These are phyloP conservation scores for Neodiprion pinetum DNA, from an alignment of 1,140 invertebrate species.

Conservation along the genomic window DNA sequence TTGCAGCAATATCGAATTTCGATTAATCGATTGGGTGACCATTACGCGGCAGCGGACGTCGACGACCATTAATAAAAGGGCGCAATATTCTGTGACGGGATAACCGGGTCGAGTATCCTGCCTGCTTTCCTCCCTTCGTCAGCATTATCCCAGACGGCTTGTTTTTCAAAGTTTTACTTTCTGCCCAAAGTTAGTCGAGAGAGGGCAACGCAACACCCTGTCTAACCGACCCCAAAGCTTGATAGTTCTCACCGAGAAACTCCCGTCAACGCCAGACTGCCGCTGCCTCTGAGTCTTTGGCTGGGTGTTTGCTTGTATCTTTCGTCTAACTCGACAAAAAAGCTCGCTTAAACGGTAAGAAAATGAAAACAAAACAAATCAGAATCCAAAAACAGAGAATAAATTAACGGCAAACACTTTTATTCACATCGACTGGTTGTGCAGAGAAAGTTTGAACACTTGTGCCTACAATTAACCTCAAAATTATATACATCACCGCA, in stretches of 20 bases:
- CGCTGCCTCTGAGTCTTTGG: too few species aligned
- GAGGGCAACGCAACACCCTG: too few species aligned
- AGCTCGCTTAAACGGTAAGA: too few species aligned
- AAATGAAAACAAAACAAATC: too few species aligned
- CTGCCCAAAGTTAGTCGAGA: not conserved
- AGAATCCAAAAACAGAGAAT: too few species aligned
- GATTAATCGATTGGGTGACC: slow-evolving; percentile 55
- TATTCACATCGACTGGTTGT: too few species aligned
- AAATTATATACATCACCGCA: too few species aligned
- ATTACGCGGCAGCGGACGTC: slow-evolving; percentile 39
- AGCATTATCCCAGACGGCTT: slow-evolving; percentile 17
- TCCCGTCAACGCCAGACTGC: not conserved
- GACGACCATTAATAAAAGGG: slow-evolving; percentile 55
- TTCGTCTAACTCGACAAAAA: too few species aligned
- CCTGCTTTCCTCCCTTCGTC: not conserved
- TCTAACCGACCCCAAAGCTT: not conserved
- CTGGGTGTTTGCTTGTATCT: too few species aligned
- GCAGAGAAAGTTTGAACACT: too few species aligned
- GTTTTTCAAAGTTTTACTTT: not conserved
- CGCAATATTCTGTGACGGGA: slow-evolving; percentile 51
- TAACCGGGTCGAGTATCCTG: slow-evolving; percentile 27
- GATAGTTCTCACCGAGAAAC: not conserved
- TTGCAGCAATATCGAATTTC: slow-evolving; percentile 52
- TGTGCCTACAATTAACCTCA: too few species aligned
- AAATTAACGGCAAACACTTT: too few species aligned